Base-by-base conservation (phyloP, 2,113 vertebrate genomes). In the Alethe diademata region DNA sequence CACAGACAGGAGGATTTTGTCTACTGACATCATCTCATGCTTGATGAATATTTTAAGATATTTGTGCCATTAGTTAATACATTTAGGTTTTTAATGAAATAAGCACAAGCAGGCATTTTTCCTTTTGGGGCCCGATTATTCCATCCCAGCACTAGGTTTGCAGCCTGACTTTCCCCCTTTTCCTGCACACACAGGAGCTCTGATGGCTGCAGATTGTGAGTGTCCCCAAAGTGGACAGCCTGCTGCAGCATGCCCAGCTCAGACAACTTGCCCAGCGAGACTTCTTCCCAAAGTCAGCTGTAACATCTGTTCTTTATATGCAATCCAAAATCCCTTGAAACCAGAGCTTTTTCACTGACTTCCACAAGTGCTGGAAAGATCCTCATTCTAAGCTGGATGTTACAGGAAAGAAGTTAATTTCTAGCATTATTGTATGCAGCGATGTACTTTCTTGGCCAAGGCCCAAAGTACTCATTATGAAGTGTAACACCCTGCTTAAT, bases 401-500 rank as follows among this genome's bases (percentile, higher is more conserved):
- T 67, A 48, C 54, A 95, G 81, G 67, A 75, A 79, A 82, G 42
- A 75, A 90, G 78, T 40, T 71, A 25, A 65, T 94, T 93, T 86
- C 82, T 84, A 83, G 50, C 51, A 66, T 90, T 90, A 69, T 58
- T 80, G 35, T 87, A 64, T 64, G n/a, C 60, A 42, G 50, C 71
- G 70, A 58, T 74, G 80, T 56, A 82, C 83, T 89, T 67, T 48
- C 73, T 58, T 93, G 89, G 94, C 66, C 73, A 80, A 66, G 36
- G 36, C 64, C 91, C 86, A 91, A 86, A 88, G 86, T 26, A 47
- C 83, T 93, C 75, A 71, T 93, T 79, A 91, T 25, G 28, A 78
- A 93, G 86, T 35, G 83, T 84, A 88, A 96, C 76, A 66, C 83
- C 67, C 86, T 81, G 36, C 57, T 88, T 86, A 80, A 93, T 93